Base-by-base conservation (phyloP, 2,888 invertebrate genomes). In the Agriopis leucophaearia region DNA sequence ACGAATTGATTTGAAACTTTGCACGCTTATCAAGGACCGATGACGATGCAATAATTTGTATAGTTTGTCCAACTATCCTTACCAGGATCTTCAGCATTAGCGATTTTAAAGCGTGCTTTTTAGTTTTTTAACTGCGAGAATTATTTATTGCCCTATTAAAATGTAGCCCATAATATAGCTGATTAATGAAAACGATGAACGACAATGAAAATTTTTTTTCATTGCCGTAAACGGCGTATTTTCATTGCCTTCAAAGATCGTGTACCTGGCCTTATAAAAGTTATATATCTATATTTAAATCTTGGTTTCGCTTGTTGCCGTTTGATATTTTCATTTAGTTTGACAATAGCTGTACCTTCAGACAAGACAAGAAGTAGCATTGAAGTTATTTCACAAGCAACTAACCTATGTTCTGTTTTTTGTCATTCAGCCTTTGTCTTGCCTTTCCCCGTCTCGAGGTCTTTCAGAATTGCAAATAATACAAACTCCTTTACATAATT, bases 401-500 rank as follows among this genome's bases (percentile, higher is more conserved):
- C 35, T 35, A 35, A 35, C 35, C 18, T 48, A 36, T 58, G 52
- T 58, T 64, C 10, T 55, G 35, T 61, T 60, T 45, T 60, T 60
- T 61, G 15, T 18, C 55, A 45, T 66, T 40, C 62, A 48, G n/a
- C n/a, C 50, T 55, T 66, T 54, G 67, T 67, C 42, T 54, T 40
- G 54, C 63, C 57, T 47, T 56, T 61, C 45, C 27, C 50, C 64
- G 45, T 56, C 57, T 64, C 59, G 64, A 64, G 56, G 64, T 60
- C 64, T 59, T 56, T 57, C 48, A 52, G 40, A 47, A 40, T 56
- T 45, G 57, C 62, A 45, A 64, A 59, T 58, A 15, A 55, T 69
- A 52, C 45, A 64, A 50, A 5, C 54, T 58, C 10, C 35, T 65
- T 69, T 65, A 65, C 62, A 65, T 64, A 64, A 57, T 58, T 58